phyloP scores from a whole-genome alignment of 2,888 invertebrate species.

The Drosophila hawaiiensis region DNA sequence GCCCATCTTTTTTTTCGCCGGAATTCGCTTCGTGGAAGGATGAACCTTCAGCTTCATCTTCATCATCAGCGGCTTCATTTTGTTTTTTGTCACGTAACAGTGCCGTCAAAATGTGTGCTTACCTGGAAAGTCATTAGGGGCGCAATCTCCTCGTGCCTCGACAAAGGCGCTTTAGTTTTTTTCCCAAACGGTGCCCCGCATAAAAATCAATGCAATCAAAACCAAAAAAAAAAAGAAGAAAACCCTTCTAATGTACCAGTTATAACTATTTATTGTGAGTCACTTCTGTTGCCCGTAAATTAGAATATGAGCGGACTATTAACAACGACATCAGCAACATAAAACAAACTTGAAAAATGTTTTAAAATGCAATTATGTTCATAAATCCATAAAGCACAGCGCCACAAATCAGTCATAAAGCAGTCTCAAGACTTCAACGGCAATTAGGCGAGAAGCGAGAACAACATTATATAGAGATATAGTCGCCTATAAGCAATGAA shows the following conservation, averaged over 20 bases:
- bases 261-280: conserved; percentile 38
- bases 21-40: conserved; percentile 9
- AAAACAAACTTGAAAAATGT: conserved; percentile 47
- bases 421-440: conserved; percentile 51
- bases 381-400: conserved; percentile 75
- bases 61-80: conserved; percentile 17
- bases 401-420: conserved; percentile 63
- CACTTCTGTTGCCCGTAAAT: conserved; percentile 55
- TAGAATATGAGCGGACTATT: conserved; percentile 61
- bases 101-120: conserved; percentile 49
- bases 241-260: conserved; percentile 35
- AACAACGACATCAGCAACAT: conserved; percentile 49
- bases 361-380: conserved; percentile 75
- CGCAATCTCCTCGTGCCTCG: conserved; percentile 49
- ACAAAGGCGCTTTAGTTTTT: conserved; percentile 20
- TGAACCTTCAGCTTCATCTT: background rate
- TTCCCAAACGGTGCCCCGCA: conserved; percentile 10
- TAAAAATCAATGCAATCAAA: conserved; percentile 9
- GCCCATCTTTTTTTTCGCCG: conserved; percentile 25
- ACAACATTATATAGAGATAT: conserved; percentile 13
- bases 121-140: conserved; percentile 80
- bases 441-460: conserved; percentile 56
- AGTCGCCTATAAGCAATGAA: background rate
- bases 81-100: conserved; percentile 67
- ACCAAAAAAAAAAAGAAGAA: background rate